Evolutionary conservation across 2,888 invertebrate species (phyloP).

Genomic region (Cryptophagus acutangulus): DNA sequence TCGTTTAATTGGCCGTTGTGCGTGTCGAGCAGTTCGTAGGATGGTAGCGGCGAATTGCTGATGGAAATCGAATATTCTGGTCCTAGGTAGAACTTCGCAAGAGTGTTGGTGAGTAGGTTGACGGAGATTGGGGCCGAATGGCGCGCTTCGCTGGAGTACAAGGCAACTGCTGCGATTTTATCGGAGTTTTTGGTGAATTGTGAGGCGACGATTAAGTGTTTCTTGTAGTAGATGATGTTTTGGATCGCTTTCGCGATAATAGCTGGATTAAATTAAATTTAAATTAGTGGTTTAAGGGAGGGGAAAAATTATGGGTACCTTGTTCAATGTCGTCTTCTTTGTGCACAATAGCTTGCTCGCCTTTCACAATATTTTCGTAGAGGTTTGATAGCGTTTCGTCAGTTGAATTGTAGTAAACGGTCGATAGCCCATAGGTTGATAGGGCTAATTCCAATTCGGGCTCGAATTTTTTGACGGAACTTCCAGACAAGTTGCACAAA

Average conservation of each 20-base stretch:
- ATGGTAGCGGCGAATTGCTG: constrained; percentile 41
- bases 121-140: constrained; percentile 53
- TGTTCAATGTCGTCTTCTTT: constrained; percentile 24
- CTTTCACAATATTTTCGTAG: too few relatives aligned
- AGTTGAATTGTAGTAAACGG: too few relatives aligned
- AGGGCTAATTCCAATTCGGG: too few relatives aligned
- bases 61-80: constrained; percentile 39
- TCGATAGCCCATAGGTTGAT: too few relatives aligned
- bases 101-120: constrained; percentile 50
- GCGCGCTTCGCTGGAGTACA: constrained; percentile 49
- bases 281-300: constrained; percentile 8
- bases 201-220: constrained; percentile 49
- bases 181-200: constrained; percentile 40
- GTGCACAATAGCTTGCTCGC: too few relatives aligned
- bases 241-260: constrained; percentile 43
- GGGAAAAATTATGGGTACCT: constrained; percentile 13
- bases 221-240: constrained; percentile 48
- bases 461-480: too few relatives aligned
- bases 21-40: too few relatives aligned
- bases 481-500: too few relatives aligned
- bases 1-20: too few relatives aligned
- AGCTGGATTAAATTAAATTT: constrained; percentile 33
- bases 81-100: constrained; percentile 43
- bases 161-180: constrained; percentile 33
- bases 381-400: too few relatives aligned